Evolutionary conservation across 2,113 vertebrate species (phyloP), one percentile per base, ranked within the genome.

Genomic region (Chloebia gouldiae): DNA sequence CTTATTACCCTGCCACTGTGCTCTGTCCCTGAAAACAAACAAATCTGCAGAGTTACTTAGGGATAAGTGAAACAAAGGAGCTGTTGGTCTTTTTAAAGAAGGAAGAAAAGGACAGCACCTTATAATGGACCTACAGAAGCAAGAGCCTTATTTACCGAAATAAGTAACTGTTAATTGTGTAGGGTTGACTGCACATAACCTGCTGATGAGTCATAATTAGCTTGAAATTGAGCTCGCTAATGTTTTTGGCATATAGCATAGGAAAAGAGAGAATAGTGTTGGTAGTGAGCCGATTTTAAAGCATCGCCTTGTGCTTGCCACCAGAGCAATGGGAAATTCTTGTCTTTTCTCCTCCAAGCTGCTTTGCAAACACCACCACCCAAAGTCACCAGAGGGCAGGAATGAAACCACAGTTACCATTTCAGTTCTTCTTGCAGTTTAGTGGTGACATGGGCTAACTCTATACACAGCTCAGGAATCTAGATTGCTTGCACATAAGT

Each of bases 21-120:
- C 64, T 73, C 64, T 73, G 9, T 35, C 35, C 24, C 17, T 68
- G 76, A 91, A 95, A 96, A 85, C 73, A 96, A 94, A 86, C 78
- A 95, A 31, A 91, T 80, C 61, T 93, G 64, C 61, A 20, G 42
- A 69, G 53, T 93, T 96, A 72, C 15, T 86, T 54, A 40, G n/a
- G 31, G 82, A 90, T 85, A 49, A 6, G 1, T 63, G 71, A 53
- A 77, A 90, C 59, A 91, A 81, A 92, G 35, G 53, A 81, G 40
- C 76, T 88, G 5, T 81, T 88, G 82, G 49, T 86, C 31, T 75
- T 84, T 59, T 76, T 57, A 53, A 72, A 40, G 30, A 73, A 75
- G 51, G 23, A 25, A 60, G 31, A 20, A 53, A 54, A 94, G 66
- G 50, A 25, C n/a, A 65, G 37, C 19, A 11, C n/a, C 27, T 57